These are phyloP conservation scores for Dermochelys coriacea DNA, from an alignment of 2,797 vertebrate genomes.

Conservation along the genomic window DNA sequence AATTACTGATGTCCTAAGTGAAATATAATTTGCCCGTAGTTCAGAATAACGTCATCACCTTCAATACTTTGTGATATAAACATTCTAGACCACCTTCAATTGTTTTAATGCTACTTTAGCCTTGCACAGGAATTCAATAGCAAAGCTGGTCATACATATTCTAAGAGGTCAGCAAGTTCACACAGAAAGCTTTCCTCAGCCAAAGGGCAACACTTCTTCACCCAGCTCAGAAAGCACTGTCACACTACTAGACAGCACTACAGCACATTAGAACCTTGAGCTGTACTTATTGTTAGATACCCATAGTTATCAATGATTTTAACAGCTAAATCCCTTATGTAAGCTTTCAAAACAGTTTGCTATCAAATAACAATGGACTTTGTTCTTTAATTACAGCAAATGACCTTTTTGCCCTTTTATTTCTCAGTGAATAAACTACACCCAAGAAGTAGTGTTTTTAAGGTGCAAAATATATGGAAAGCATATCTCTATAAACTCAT, in stretches of 20 bases:
- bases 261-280: conserved; percentile 72
- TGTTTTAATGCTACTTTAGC: conserved; percentile 25
- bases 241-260: conserved; percentile 68
- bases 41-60: conserved; percentile 13
- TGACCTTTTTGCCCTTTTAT: conserved; percentile 81
- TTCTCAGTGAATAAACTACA: conserved; percentile 79
- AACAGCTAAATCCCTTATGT: conserved; percentile 83
- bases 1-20: conserved; percentile 48
- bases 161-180: conserved; percentile 67
- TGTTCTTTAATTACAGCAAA: conserved; percentile 84
- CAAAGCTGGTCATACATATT: conserved; percentile 26
- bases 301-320: conserved; percentile 79
- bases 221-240: conserved; percentile 64
- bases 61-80: neutral
- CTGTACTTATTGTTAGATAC: conserved; percentile 73
- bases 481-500: conserved; percentile 69
- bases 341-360: conserved; percentile 84
- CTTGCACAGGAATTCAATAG: conserved; percentile 54
- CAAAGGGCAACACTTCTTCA: conserved; percentile 74
- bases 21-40: conserved; percentile 49
- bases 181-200: conserved; percentile 58
- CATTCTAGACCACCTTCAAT: conserved; percentile 27
- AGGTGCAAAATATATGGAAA: conserved; percentile 58
- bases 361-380: conserved; percentile 83
- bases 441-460: conserved; percentile 62